phyloP scores from a whole-genome alignment of 2,888 invertebrate genomes.

The Dryocosmus kuriphilus region DNA sequence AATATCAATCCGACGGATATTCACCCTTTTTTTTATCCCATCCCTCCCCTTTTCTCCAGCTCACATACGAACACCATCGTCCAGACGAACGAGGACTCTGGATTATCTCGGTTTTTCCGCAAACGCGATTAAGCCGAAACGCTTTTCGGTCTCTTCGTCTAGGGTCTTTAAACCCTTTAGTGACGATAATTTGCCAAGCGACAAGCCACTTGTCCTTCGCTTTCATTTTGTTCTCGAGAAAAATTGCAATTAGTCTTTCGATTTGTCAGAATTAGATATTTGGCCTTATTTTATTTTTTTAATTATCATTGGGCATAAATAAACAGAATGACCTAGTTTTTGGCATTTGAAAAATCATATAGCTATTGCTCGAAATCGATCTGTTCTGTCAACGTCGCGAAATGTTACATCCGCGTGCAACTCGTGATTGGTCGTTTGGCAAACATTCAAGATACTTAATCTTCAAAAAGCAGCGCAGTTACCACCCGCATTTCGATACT shows the following conservation, averaged over 20 bases:
- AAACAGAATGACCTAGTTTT: neutral
- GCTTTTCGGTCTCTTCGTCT: conserved; percentile 61
- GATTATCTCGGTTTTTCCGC: conserved; percentile 74
- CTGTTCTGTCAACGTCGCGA: neutral
- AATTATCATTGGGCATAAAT: neutral
- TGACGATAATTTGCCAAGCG: conserved; percentile 51
- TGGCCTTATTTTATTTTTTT: neutral
- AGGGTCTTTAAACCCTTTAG: conserved; percentile 56
- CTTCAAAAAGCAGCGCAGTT: neutral
- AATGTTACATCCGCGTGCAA: neutral
- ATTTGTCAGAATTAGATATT: conserved; percentile 1
- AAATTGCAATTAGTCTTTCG: conserved; percentile 37
- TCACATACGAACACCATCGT: conserved; percentile 59
- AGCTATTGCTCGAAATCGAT: conserved; percentile 2
- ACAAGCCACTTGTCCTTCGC: conserved; percentile 40
- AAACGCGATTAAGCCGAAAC: conserved; percentile 74
- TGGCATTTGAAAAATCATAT: neutral
- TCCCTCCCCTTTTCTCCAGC: conserved; percentile 48
- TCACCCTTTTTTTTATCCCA: conserved; percentile 42
- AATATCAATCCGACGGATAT: conserved; percentile 70
- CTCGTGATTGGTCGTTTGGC: conserved; percentile 34
- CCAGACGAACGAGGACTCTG: conserved; percentile 67
- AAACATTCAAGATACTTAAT: conserved; percentile 22
- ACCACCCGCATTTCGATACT: neutral
- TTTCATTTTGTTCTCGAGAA: conserved; percentile 29